phyloP scores from a whole-genome alignment of 2,113 vertebrate genomes.

The Microtus ochrogaster region DNA sequence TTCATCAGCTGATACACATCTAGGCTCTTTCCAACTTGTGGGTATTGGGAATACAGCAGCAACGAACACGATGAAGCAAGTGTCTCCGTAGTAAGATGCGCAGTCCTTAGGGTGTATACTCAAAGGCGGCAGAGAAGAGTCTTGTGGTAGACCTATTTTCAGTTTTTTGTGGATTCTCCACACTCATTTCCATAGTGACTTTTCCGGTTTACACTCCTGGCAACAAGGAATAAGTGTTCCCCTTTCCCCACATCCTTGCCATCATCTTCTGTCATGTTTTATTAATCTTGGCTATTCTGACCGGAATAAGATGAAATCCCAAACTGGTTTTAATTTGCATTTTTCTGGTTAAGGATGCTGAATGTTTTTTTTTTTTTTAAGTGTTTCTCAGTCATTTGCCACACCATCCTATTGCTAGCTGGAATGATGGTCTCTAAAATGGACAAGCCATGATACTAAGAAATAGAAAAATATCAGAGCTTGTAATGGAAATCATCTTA shows the following conservation, averaged over 20 bases:
- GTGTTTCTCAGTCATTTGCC: background rate
- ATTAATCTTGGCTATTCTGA: background rate
- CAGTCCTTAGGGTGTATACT: background rate
- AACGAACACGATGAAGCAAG: background rate
- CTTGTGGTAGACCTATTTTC: background rate
- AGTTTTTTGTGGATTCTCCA: background rate
- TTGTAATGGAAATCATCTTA: background rate
- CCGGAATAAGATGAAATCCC: background rate
- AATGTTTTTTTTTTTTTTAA: background rate
- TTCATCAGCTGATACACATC: background rate
- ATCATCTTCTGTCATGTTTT: background rate
- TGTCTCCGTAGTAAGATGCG: background rate
- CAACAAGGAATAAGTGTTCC: background rate
- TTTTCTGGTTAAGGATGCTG: background rate
- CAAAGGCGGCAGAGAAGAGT: background rate
- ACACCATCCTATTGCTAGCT: background rate
- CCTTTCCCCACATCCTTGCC: background rate
- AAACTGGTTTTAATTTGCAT: background rate
- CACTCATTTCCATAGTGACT: background rate
- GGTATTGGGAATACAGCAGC: background rate
- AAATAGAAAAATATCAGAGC: background rate
- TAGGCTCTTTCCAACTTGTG: background rate
- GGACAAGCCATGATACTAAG: background rate
- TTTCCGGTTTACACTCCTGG: background rate
- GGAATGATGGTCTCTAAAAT: background rate